Percentiles rank a stretch among this genome's conserved stretches.
phyloP scores from a whole-genome alignment of 1,140 invertebrate species.

The Idris sp. region DNA sequence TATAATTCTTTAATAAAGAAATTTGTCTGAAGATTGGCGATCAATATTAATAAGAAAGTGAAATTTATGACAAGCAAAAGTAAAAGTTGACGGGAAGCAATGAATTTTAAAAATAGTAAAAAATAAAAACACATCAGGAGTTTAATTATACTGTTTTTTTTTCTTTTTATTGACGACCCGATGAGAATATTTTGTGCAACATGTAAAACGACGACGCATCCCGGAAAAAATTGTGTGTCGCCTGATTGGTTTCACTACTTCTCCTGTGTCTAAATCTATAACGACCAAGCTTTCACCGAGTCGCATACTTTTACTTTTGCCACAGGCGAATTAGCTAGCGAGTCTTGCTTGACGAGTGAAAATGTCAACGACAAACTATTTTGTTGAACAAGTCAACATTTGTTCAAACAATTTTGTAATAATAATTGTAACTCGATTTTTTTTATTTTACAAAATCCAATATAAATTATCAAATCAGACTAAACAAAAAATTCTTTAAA shows the following conservation, averaged over 20 bases:
- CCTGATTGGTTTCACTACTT: conserved; percentile 20
- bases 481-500: too few species aligned
- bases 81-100: conserved; percentile 39
- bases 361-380: conserved; percentile 35
- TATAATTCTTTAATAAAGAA: too few species aligned
- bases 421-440: too few species aligned
- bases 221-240: conserved; percentile 26
- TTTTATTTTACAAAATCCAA: too few species aligned
- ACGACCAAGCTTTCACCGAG: conserved; percentile 70
- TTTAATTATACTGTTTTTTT: conserved; percentile 37
- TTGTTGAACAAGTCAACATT: conserved; percentile 10
- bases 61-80: conserved; percentile 21
- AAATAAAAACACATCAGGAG: conserved; percentile 23
- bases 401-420: background rate
- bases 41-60: too few species aligned
- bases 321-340: conserved; percentile 66
- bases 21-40: too few species aligned
- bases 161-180: too few species aligned
- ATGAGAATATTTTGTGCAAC: too few species aligned
- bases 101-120: conserved; percentile 16
- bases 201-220: too few species aligned
- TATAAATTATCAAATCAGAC: too few species aligned
- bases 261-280: conserved; percentile 55
- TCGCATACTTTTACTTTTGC: conserved; percentile 78
- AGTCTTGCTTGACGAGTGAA: background rate